Evolutionary conservation across 2,888 invertebrate genomes (phyloP).

Genomic region (Asteroscopus sphinx): DNA sequence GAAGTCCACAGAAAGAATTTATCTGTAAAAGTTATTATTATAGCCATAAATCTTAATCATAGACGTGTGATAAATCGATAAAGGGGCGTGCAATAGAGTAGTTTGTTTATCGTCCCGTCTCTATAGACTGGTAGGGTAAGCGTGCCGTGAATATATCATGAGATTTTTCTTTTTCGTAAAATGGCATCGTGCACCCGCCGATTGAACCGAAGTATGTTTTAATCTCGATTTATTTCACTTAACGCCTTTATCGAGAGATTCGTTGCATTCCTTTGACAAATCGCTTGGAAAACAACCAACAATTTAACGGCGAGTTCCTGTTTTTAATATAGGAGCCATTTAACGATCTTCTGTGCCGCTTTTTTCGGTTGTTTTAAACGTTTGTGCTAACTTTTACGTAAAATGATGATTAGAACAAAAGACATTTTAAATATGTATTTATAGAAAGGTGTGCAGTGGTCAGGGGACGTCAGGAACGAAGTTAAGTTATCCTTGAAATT

Average conservation of each 20-base stretch:
- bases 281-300: conserved; percentile 42
- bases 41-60: conserved; percentile 60
- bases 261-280: conserved; percentile 54
- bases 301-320: conserved; percentile 33
- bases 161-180: conserved; percentile 54
- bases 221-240: conserved; percentile 57
- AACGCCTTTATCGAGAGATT: conserved; percentile 31
- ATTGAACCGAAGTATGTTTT: conserved; percentile 47
- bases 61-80: conserved; percentile 63
- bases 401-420: neutral
- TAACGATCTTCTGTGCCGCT: neutral
- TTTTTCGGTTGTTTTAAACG: conserved; percentile 11
- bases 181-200: conserved; percentile 35
- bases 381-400: neutral
- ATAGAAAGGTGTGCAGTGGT: too few relatives aligned
- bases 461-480: too few relatives aligned
- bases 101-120: conserved; percentile 59
- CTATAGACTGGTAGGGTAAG: conserved; percentile 45
- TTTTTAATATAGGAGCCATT: conserved; percentile 36
- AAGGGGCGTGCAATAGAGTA: conserved; percentile 56
- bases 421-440: too few relatives aligned
- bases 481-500: too few relatives aligned
- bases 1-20: conserved; percentile 41
- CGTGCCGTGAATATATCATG: conserved; percentile 56
- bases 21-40: conserved; percentile 57